Evolutionary conservation across 1,140 invertebrate genomes (phyloP).

Genomic region (Plodia interpunctella): DNA sequence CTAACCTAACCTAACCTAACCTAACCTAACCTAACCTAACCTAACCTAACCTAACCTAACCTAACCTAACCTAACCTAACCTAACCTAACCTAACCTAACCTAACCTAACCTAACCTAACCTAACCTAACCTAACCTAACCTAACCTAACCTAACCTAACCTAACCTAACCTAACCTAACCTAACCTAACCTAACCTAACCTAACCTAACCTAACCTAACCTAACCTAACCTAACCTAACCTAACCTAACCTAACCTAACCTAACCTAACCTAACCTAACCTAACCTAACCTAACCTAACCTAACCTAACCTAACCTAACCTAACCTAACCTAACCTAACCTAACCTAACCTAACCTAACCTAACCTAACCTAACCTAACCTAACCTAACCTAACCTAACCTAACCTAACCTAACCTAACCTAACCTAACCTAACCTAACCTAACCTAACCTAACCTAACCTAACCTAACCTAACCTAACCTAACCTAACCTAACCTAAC

Average conservation of each 20-base stretch:
- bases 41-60: slow-evolving; percentile 34
- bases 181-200: slow-evolving; percentile 31
- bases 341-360: slow-evolving; percentile 29
- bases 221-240: slow-evolving; percentile 30
- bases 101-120: slow-evolving; percentile 30
- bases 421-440: slow-evolving; percentile 33
- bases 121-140: slow-evolving; percentile 28
- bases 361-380: slow-evolving; percentile 28
- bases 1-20: slow-evolving; percentile 34
- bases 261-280: slow-evolving; percentile 31
- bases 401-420: slow-evolving; percentile 30
- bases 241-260: slow-evolving; percentile 31
- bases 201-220: slow-evolving; percentile 29
- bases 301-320: slow-evolving; percentile 31
- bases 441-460: slow-evolving; percentile 17
- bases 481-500: slow-evolving; percentile 18
- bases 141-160: slow-evolving; percentile 31
- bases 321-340: slow-evolving; percentile 27
- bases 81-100: slow-evolving; percentile 31
- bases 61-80: slow-evolving; percentile 27
- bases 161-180: slow-evolving; percentile 28
- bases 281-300: slow-evolving; percentile 32
- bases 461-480: slow-evolving; percentile 15
- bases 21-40: slow-evolving; percentile 37
- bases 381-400: slow-evolving; percentile 24